Evolutionary conservation across 1,140 invertebrate genomes (phyloP).

Genomic region (Camponotus pennsylvanicus): DNA sequence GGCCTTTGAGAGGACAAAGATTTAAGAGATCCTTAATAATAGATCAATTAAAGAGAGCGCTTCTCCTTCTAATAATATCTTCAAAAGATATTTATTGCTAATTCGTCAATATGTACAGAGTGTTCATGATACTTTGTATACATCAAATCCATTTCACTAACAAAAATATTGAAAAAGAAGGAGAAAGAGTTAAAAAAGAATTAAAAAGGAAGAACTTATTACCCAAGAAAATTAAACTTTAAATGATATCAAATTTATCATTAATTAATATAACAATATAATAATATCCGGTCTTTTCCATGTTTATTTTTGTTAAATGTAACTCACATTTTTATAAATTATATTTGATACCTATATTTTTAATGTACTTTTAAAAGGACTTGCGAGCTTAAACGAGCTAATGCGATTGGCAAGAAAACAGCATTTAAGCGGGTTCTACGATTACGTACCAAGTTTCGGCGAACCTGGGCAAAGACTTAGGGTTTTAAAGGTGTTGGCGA

Average conservation of each 20-base stretch:
- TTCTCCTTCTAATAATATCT: not conserved
- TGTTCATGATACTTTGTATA: not conserved
- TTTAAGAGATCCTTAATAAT: slow-evolving; percentile 28
- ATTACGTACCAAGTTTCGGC: slow-evolving; percentile 31
- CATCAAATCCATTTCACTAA: too few species aligned
- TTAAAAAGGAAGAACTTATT: not conserved
- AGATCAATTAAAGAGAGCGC: slow-evolving; percentile 5
- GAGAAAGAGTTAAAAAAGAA: too few species aligned
- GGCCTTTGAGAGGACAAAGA: slow-evolving; percentile 5
- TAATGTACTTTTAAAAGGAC: not conserved
- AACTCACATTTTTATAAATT: not conserved
- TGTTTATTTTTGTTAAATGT: not conserved
- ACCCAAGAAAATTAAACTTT: not conserved
- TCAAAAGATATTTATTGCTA: not conserved
- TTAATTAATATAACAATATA: too few species aligned
- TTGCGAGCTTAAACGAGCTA: slow-evolving; percentile 11
- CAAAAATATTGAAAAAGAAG: too few species aligned
- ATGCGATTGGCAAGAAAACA: slow-evolving; percentile 17
- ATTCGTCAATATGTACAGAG: not conserved
- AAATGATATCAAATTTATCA: too few species aligned
- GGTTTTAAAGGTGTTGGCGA: slow-evolving; percentile 62
- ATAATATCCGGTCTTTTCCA: too few species aligned
- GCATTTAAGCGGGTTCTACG: slow-evolving; percentile 33
- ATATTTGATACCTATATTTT: not conserved
- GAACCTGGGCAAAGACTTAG: slow-evolving; percentile 50